Conservation (phyloP, 2,113 vertebrate genomes). For the Herpetotheres cachinnans region DNA sequence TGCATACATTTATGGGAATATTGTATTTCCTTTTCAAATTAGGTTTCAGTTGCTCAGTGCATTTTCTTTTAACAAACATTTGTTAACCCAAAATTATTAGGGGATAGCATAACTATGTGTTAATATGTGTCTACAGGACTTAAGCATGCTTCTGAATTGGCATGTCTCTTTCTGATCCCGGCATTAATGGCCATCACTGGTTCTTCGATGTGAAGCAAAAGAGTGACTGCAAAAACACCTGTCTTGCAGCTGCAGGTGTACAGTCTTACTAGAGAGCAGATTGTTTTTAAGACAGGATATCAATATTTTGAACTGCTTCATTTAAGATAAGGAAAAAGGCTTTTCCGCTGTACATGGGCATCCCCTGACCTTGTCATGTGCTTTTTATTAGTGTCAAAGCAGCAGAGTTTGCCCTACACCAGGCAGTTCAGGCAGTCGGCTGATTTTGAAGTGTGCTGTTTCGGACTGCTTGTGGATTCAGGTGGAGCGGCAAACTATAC, state of each 20-base stretch:
- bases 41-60: constrained; percentile 51
- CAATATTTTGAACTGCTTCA: constrained; percentile 39
- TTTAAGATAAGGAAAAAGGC: background rate
- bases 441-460: background rate
- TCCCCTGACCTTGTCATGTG: constrained; percentile 19
- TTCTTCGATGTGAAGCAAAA: background rate
- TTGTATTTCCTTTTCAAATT: constrained; percentile 70
- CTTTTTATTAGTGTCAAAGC: background rate
- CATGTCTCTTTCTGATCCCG: background rate
- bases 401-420: background rate
- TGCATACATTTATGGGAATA: constrained; percentile 66
- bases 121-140: background rate
- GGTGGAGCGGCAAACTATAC: background rate
- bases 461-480: background rate
- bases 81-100: constrained; percentile 60
- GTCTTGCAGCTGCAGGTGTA: background rate
- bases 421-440: background rate
- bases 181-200: background rate
- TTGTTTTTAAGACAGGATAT: background rate
- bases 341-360: constrained; percentile 15
- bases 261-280: background rate
- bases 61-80: constrained; percentile 66
- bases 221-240: background rate
- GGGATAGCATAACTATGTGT: background rate
- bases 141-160: constrained; percentile 1